Conservation (phyloP, 2,113 vertebrate species). For the Orthonyx spaldingii region DNA sequence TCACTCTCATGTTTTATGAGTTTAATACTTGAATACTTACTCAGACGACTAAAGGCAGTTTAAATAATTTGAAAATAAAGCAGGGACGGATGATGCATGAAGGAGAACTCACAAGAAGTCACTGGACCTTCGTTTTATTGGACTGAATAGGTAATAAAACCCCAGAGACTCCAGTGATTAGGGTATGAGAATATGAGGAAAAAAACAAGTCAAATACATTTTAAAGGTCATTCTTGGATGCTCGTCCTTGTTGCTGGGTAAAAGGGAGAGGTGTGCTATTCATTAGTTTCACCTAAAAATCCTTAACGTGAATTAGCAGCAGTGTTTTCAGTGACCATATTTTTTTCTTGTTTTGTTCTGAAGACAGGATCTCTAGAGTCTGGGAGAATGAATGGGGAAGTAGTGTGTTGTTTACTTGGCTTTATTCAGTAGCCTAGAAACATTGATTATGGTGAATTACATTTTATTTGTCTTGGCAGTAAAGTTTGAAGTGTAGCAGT, state of each 20-base stretch:
- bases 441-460: slow-evolving; percentile 11
- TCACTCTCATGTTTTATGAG: neutral
- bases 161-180: neutral
- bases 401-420: slow-evolving; percentile 2
- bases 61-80: slow-evolving; percentile 2
- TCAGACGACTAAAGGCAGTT: neutral
- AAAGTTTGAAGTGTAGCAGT: slow-evolving; percentile 12
- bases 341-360: neutral
- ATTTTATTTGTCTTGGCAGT: slow-evolving; percentile 50
- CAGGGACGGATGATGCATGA: neutral
- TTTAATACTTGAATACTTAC: neutral
- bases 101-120: neutral
- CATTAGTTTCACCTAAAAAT: neutral
- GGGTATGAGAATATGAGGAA: neutral
- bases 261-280: neutral
- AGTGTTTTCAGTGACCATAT: neutral
- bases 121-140: neutral
- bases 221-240: neutral
- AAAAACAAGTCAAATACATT: neutral
- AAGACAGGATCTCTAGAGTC: neutral
- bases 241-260: neutral
- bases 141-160: neutral
- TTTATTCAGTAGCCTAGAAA: slow-evolving; percentile 35
- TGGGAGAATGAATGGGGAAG: neutral
- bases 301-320: neutral